phyloP scores from a whole-genome alignment of 1,140 invertebrate genomes.

The Pinna nobilis region DNA sequence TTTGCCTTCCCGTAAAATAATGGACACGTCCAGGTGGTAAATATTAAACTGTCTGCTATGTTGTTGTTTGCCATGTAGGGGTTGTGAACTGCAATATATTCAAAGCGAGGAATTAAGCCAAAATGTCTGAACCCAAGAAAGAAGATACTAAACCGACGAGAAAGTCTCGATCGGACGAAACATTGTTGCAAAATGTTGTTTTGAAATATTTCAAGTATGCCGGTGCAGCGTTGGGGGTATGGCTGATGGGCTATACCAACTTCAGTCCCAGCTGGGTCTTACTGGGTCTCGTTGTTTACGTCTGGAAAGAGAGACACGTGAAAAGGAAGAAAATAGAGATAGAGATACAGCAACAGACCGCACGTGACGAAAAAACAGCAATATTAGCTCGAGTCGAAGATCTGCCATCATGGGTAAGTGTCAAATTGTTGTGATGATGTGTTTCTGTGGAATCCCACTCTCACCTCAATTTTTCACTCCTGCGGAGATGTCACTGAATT shows the following conservation, averaged over 20 bases:
- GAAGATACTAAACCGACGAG: slow-evolving; percentile 35
- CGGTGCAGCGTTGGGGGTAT: slow-evolving; percentile 73
- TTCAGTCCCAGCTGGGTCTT: slow-evolving; percentile 91
- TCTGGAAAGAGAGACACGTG: slow-evolving; percentile 86
- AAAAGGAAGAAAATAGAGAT: slow-evolving; percentile 85
- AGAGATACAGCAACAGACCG: slow-evolving; percentile 86
- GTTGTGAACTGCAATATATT: too few relatives aligned
- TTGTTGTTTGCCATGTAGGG: too few relatives aligned
- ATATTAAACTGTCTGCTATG: too few relatives aligned
- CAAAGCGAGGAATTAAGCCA: too few relatives aligned
- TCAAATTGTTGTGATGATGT: neutral
- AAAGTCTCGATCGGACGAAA: slow-evolving; percentile 60
- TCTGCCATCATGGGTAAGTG: slow-evolving; percentile 91
- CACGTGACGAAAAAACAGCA: slow-evolving; percentile 89
- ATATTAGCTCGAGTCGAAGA: slow-evolving; percentile 89
- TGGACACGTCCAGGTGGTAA: too few relatives aligned
- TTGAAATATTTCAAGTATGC: slow-evolving; percentile 66
- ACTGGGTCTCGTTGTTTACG: slow-evolving; percentile 85
- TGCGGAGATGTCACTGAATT: too few relatives aligned
- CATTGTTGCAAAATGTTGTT: slow-evolving; percentile 55
- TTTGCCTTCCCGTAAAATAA: too few relatives aligned
- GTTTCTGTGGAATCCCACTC: too few relatives aligned
- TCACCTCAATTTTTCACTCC: too few relatives aligned
- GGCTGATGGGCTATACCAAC: slow-evolving; percentile 89
- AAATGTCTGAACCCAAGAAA: too few relatives aligned